Conservation (phyloP, 2,888 invertebrate species). For the Deroplatys truncata region DNA sequence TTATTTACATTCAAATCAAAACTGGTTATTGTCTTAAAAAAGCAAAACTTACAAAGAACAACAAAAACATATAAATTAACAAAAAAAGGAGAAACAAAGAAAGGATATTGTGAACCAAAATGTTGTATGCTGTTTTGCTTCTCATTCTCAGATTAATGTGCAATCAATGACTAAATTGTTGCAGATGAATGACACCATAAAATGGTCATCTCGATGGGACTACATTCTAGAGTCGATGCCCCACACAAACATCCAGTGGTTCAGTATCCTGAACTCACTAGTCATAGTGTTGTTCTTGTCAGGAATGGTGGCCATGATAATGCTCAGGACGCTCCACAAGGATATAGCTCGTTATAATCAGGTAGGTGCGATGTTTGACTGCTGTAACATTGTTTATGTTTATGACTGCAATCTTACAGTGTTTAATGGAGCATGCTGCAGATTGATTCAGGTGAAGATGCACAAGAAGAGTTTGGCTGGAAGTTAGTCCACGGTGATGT, state of each 20-base stretch:
- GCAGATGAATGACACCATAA: slow-evolving; percentile 71
- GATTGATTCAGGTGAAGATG: slow-evolving; percentile 55
- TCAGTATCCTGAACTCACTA: slow-evolving; percentile 95
- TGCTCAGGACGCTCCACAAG: slow-evolving; percentile 92
- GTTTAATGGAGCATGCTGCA: slow-evolving; percentile 22
- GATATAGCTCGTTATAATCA: slow-evolving; percentile 99
- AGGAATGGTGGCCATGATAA: slow-evolving; percentile 99
- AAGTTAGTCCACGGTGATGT: slow-evolving; percentile 98
- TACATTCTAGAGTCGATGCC: slow-evolving; percentile 98
- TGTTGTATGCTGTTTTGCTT: too few relatives aligned
- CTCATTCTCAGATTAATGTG: too few relatives aligned
- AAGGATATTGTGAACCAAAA: too few relatives aligned
- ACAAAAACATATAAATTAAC: too few relatives aligned
- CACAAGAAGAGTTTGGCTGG: slow-evolving; percentile 98
- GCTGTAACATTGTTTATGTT: background rate
- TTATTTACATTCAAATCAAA: too few relatives aligned
- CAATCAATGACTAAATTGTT: background rate
- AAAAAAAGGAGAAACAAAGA: too few relatives aligned
- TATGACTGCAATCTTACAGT: background rate
- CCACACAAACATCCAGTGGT: slow-evolving; percentile 98
- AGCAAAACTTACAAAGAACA: too few relatives aligned
- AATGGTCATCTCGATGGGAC: slow-evolving; percentile 99
- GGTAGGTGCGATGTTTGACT: slow-evolving; percentile 43
- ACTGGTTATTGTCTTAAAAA: too few relatives aligned
- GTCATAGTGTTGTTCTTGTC: slow-evolving; percentile 95